Base-by-base conservation (phyloP, 2,888 invertebrate genomes). In the Rotaria socialis region DNA sequence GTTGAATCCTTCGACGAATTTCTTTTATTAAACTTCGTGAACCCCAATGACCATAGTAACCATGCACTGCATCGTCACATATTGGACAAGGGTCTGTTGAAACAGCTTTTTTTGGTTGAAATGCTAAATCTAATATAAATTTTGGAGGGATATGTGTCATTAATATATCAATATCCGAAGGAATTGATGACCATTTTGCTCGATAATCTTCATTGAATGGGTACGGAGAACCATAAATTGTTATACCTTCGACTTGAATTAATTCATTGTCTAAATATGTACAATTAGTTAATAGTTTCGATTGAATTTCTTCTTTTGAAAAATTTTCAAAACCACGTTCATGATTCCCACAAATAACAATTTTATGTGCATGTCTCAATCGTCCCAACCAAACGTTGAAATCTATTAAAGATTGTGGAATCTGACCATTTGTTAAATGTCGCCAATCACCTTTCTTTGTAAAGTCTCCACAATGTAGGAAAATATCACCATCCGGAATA, bases 331-430 rank as follows among this genome's bases (percentile, higher is more conserved):
- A 84, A 24, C 60, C 74, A 84, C 95, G 91, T 90, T 95, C 95
- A 91, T 95, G 95, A 92, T 95, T 95, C 41, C 95, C 95, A 85
- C 95, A 94, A 89, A 95, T 95, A 0, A 95, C 94, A 87, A 95
- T 92, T 91, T 95, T 95, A 16, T 52, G 52, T 52, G 3, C 3
- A 55, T 55, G 55, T 22, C 22, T 3, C 22, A 55, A 67, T 19
- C 5, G 19, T 6, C 35, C 67, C 19, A 67, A 67, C 67, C 35
- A 67, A 19, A 16, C n/a, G 24, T 67, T 67, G 11, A 67, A 67
- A 67, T 35, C 35, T 6, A 67, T 35, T 14, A 19, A 6, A 19
- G 35, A 41, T 67, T 67, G 5, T 6, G 35, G 35, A 67, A 35
- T 41, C 19, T 16, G 16, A 19, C 19, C 35, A 67, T 16, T 3